Percentiles rank a stretch among this genome's conserved stretches.
Conservation (phyloP, 2,113 vertebrate species). For the Donacobius atricapilla region DNA sequence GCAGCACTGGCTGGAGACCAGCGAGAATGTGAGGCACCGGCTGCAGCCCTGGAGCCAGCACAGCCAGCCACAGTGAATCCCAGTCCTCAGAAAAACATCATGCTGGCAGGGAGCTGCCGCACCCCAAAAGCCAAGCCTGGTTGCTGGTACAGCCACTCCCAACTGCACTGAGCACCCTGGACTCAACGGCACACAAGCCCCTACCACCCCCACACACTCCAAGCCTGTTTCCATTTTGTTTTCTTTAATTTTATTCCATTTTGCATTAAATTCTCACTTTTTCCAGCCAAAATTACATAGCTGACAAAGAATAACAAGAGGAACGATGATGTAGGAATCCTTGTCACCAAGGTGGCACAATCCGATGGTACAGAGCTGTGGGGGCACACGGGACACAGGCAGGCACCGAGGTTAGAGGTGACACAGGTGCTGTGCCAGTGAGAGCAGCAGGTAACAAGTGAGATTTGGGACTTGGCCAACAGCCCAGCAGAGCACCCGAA, state of each 20-base stretch:
- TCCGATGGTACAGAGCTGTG: not conserved
- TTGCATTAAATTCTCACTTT: not conserved
- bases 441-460: slow-evolving; percentile 19
- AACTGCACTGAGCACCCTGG: not conserved
- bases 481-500: not conserved
- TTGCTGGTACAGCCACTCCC: not conserved
- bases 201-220: accelerated
- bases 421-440: not conserved
- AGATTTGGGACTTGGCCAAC: not conserved
- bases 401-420: not conserved
- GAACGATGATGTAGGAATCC: not conserved
- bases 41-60: not conserved
- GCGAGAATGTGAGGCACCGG: not conserved
- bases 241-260: slow-evolving; percentile 51
- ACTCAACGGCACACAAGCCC: not conserved
- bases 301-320: not conserved
- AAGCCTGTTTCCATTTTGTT: not conserved
- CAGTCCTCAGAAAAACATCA: not conserved
- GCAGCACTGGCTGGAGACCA: not conserved
- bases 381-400: not conserved
- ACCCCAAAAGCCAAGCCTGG: accelerated
- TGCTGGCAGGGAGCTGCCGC: not conserved
- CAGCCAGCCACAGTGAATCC: not conserved
- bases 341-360: not conserved
- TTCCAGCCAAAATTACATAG: not conserved